phyloP scores from a whole-genome alignment of 2,113 vertebrate species.

The Leptobrachium leishanense region DNA sequence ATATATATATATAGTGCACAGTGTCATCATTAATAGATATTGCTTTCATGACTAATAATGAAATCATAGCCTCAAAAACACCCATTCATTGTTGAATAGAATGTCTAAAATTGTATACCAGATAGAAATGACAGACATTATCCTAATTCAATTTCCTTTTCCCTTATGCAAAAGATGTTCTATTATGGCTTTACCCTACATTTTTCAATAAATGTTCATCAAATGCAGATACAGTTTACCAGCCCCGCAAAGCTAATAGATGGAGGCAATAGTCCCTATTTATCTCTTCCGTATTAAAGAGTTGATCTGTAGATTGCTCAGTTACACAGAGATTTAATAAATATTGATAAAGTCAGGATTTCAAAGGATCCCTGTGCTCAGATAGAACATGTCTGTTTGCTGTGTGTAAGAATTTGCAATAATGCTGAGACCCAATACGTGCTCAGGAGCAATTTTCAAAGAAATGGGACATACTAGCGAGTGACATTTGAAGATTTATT shows the following conservation, averaged over 20 bases:
- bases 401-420: too few species aligned
- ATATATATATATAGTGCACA: not conserved
- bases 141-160: constrained; percentile 21
- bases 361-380: too few species aligned
- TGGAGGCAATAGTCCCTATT: not conserved
- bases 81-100: constrained; percentile 7
- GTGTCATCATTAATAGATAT: not conserved
- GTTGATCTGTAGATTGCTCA: too few species aligned
- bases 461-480: too few species aligned
- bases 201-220: constrained; percentile 23
- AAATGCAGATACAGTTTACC: constrained; percentile 13
- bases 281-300: not conserved
- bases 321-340: too few species aligned
- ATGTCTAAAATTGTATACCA: constrained; percentile 3
- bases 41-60: not conserved
- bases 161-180: constrained; percentile 15
- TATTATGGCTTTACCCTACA: constrained; percentile 1
- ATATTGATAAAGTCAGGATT: too few species aligned
- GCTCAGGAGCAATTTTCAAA: too few species aligned
- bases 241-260: not conserved
- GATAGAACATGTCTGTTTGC: too few species aligned
- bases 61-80: not conserved
- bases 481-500: too few species aligned
- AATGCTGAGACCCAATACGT: too few species aligned
- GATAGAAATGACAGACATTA: constrained; percentile 29